Conservation (phyloP, 2,888 invertebrate genomes). For the Troides aeacus region DNA sequence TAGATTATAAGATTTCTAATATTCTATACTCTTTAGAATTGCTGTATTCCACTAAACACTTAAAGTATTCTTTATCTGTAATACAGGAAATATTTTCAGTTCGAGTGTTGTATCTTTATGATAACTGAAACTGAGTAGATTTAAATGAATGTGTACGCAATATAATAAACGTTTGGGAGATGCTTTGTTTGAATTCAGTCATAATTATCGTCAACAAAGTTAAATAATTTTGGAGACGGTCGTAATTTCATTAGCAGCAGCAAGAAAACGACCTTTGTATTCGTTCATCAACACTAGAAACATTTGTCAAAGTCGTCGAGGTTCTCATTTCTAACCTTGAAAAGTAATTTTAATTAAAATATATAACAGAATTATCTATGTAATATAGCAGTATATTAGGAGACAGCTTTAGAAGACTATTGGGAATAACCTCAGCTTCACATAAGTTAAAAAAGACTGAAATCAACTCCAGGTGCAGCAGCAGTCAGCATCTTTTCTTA, state of each 20-base stretch:
- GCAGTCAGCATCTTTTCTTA: too few species aligned
- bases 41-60: too few species aligned
- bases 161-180: background rate
- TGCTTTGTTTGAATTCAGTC: background rate
- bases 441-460: too few species aligned
- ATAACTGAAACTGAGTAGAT: too few species aligned
- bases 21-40: too few species aligned
- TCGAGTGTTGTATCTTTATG: too few species aligned
- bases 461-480: too few species aligned
- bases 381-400: background rate
- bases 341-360: background rate
- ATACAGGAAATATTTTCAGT: too few species aligned
- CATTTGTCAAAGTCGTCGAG: background rate
- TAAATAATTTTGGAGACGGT: background rate
- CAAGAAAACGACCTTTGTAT: background rate
- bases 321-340: background rate
- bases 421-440: too few species aligned
- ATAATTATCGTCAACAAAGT: slow-evolving; percentile 9
- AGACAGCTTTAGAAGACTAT: background rate
- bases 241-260: slow-evolving; percentile 11
- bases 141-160: background rate
- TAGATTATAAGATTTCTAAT: too few species aligned
- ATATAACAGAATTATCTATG: background rate
- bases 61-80: too few species aligned
- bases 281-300: background rate